Conservation (phyloP, 2,797 vertebrate species). For the Psittacula echo region DNA sequence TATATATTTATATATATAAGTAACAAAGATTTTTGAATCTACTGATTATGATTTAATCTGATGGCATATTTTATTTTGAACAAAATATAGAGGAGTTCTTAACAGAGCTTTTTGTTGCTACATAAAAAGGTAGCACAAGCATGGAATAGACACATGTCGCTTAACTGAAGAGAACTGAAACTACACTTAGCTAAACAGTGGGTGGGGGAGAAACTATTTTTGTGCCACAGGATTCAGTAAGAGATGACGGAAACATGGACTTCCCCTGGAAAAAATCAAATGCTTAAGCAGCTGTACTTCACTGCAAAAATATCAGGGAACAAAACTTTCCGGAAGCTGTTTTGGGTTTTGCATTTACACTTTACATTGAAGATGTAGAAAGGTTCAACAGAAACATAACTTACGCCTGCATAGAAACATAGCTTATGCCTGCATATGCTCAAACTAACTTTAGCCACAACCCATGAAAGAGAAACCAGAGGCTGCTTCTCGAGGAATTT, state of each 20-base stretch:
- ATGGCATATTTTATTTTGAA: not conserved
- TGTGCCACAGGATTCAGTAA: conserved; percentile 61
- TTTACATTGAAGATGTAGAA: not conserved
- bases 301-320: conserved; percentile 21
- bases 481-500: conserved; percentile 7
- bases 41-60: not conserved
- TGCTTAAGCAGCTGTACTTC: conserved; percentile 34
- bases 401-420: not conserved
- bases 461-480: not conserved
- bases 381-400: not conserved
- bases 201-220: conserved; percentile 65
- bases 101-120: not conserved
- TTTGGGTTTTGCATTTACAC: not conserved
- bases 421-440: not conserved
- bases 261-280: conserved; percentile 68
- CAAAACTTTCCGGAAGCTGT: conserved; percentile 10
- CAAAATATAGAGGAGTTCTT: not conserved
- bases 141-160: not conserved
- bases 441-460: conserved; percentile 1
- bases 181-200: conserved; percentile 52
- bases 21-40: not conserved
- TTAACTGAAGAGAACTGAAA: conserved; percentile 58
- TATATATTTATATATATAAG: not conserved
- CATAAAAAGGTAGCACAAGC: conserved; percentile 8
- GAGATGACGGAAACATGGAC: conserved; percentile 62